These are phyloP conservation scores for Engraulis encrasicolus DNA, from an alignment of 2,113 vertebrate genomes.

Conservation along the genomic window DNA sequence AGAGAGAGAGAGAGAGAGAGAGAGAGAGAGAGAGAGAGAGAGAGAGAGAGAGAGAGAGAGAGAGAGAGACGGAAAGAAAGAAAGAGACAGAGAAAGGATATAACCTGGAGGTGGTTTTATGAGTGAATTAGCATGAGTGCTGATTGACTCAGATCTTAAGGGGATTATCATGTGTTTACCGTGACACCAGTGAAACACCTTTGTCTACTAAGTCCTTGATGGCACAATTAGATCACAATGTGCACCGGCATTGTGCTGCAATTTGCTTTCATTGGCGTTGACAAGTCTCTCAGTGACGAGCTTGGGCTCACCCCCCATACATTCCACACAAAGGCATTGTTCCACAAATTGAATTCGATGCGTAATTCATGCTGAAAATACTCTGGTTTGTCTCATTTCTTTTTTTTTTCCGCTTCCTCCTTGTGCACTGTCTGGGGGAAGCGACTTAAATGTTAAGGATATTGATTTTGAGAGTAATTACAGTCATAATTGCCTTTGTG, in stretches of 20 bases:
- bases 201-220: conserved; percentile 62
- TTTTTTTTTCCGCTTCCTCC: not conserved
- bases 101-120: conserved; percentile 74
- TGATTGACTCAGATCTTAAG: conserved; percentile 82
- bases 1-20: no score
- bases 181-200: conserved; percentile 71
- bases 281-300: conserved; percentile 18
- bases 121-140: conserved; percentile 77
- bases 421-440: not conserved
- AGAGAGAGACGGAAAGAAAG: conserved; percentile 20
- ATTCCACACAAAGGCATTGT: not conserved
- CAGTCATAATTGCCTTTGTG: conserved; percentile 25
- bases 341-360: conserved; percentile 15
- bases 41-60: conserved; percentile 58
- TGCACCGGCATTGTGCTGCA: conserved; percentile 16
- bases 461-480: conserved; percentile 23
- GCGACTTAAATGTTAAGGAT: conserved; percentile 1
- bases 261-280: conserved; percentile 31
- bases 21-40: no score
- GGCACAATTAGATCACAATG: conserved; percentile 36
- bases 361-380: not conserved
- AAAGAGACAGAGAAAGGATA: conserved; percentile 51
- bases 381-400: not conserved
- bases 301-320: no score
- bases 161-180: conserved; percentile 82